Evolutionary conservation across 2,797 vertebrate species (phyloP), one percentile per base, ranked within the genome.

Genomic region (Amblyraja radiata): DNA sequence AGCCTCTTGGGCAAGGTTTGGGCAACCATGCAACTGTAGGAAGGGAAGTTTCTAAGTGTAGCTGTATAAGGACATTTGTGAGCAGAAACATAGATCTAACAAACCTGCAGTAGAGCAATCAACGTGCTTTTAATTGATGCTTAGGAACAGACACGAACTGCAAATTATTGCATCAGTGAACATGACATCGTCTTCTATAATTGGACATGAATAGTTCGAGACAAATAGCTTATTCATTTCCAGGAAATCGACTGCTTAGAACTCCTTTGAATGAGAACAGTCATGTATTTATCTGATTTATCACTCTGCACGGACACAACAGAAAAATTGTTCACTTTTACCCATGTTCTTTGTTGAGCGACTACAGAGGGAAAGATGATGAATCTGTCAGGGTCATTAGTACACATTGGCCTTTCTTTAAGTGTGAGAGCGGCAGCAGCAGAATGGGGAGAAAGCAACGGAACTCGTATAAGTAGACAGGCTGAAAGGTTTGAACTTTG

Each of bases 191-290:
- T 76, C 90, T 76, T 76, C 90, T 13, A 71, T 68, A 88, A 88
- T 68, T 14, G 84, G n/a, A 65, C 16, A 36, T 46, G 68, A 91
- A 73, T 91, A 74, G 68, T 25, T 92, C 28, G 90, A 28, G 10
- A 92, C 90, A 92, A 92, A 76, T 21, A 58, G 90, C 90, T 76
- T n/a, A 92, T 76, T 92, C 90, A 92, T 23, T 92, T 46, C 23
- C 36, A 28, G 68, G 90, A 54, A 80, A 91, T 23, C 6, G 90
- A 91, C 36, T 16, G 68, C 61, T 32, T 58, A 13, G 68, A 39
- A 39, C 46, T 23, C 39, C 90, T 91, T 76, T 92, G 36, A 92
- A 92, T 25, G 71, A 76, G 39, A 92, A 92, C 39, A 92, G 71
- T 74, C 46, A 25, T 92, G 68, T 18, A 74, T 16, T 92, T 92